Conservation (phyloP, 2,888 invertebrate species). For the Trisateles emortualis region DNA sequence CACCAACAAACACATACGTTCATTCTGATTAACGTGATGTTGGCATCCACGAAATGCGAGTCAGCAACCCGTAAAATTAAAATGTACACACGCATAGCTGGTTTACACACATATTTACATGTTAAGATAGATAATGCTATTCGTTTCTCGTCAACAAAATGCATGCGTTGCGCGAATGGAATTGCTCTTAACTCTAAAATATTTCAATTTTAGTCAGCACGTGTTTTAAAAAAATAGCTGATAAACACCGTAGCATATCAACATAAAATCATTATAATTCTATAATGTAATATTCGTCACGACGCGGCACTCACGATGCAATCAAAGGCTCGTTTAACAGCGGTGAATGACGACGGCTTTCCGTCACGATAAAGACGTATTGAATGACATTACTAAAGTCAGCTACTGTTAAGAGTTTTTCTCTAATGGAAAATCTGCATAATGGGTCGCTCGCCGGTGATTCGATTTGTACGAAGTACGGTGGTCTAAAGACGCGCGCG, state of each 20-base stretch:
- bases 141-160: conserved; percentile 36
- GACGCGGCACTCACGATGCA: background rate
- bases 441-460: conserved; percentile 75
- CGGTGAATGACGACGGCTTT: conserved; percentile 28
- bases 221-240: no score
- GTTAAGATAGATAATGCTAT: conserved; percentile 16
- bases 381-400: conserved; percentile 40
- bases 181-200: background rate
- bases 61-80: conserved; percentile 68
- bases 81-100: conserved; percentile 55
- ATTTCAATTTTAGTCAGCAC: no score
- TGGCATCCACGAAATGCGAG: conserved; percentile 42
- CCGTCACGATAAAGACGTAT: conserved; percentile 41
- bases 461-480: conserved; percentile 78
- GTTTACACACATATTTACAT: conserved; percentile 6
- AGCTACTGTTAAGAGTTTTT: conserved; percentile 66
- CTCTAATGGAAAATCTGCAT: conserved; percentile 83
- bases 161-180: background rate
- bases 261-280: no score
- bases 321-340: conserved; percentile 6
- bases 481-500: conserved; percentile 58
- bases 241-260: no score
- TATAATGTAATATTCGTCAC: no score
- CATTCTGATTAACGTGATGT: conserved; percentile 54
- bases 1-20: conserved; percentile 47